Percentiles rank a stretch among this genome's conserved stretches.
Evolutionary conservation across 2,113 vertebrate species (phyloP).

Genomic region (Girardinichthys multiradiatus): DNA sequence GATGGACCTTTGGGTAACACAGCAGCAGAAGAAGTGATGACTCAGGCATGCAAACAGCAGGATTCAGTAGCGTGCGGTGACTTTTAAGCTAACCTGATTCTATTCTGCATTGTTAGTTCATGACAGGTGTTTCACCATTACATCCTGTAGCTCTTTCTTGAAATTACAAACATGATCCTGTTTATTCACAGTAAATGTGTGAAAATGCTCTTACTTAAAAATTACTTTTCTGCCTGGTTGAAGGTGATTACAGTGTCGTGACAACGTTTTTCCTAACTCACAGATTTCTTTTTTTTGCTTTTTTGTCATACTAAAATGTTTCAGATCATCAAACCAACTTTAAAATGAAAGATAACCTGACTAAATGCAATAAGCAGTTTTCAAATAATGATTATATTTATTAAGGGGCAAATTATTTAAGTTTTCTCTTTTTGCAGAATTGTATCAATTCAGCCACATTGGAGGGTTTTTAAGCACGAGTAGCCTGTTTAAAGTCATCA

Average conservation of each 20-base stretch:
- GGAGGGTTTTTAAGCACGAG: no score
- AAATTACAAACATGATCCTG: conserved; percentile 1
- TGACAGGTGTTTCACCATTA: neutral
- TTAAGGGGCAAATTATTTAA: no score
- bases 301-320: no score
- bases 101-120: conserved; percentile 17
- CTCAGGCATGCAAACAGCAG: conserved; percentile 3
- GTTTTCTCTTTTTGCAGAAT: no score
- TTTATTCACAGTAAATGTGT: neutral
- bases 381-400: neutral
- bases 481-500: no score
- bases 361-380: neutral
- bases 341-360: neutral
- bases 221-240: neutral
- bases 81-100: conserved; percentile 22
- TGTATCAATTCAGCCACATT: no score
- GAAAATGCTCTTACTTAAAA: neutral
- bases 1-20: conserved; percentile 12
- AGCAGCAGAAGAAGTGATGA: conserved; percentile 30
- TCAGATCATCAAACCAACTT: neutral
- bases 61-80: conserved; percentile 25
- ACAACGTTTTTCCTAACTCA: no score
- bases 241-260: neutral
- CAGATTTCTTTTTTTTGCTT: no score
- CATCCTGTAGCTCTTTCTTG: neutral